Evolutionary conservation across 2,888 invertebrate species (phyloP), one percentile per base, ranked within the genome.

Genomic region (Hipparchia semele): DNA sequence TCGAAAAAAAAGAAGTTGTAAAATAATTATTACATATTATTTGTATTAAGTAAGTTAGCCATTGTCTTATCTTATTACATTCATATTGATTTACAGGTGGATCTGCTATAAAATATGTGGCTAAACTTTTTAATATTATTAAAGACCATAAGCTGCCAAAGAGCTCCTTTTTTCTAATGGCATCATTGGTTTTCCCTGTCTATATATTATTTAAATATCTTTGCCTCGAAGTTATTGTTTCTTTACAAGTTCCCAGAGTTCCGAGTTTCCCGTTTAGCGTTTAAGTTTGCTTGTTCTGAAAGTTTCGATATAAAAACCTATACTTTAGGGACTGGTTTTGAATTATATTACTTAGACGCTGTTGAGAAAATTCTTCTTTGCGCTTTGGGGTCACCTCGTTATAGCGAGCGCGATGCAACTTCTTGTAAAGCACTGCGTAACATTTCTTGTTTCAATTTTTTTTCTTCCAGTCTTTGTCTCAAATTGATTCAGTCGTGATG

Each of bases 281-380:
- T 51, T 23, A 53, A 68, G 60, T 68, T 60, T 60, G 59, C 49
- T 51, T 68, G 59, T 49, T 68, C 51, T 12, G 2, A 12, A 68
- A 68, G 59, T 68, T 68, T 68, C 13, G 60, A 60, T 68, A 60
- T 53, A 60, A 68, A 60, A 59, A 60, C 49, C 59, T 60, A 60
- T 68, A 51, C 59, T 68, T 45, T 59, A 68, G 65, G 23, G 51
- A 64, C 46, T 12, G 64, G 51, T 51, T 62, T n/a, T n/a, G 62
- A 39, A 60, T 60, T 58, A 58, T 58, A 58, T 58, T 13, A 62
- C 12, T 39, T 39, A 39, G 45, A 39, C 9, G 13, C 46, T 9
- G 46, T 62, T 13, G 62, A 13, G 46, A 49, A 62, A 39, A 46
- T 62, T 46, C 8, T 49, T n/a, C 5, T 46, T 12, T 60, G 9